phyloP scores from a whole-genome alignment of 1,140 invertebrate species.

The Hypothenemus hampei region DNA sequence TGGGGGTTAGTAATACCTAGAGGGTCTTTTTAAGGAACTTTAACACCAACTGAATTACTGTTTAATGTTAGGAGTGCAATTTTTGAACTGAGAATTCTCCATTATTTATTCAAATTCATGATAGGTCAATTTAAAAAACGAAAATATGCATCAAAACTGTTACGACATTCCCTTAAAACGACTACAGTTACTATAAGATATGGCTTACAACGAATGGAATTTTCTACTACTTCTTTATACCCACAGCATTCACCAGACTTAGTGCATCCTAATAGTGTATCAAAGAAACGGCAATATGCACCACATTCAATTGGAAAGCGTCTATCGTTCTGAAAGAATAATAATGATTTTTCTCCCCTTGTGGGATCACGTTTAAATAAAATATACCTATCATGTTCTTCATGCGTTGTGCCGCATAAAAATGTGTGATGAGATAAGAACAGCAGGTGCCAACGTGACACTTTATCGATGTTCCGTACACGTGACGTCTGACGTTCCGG shows the following conservation, averaged over 20 bases:
- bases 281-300: too few relatives aligned
- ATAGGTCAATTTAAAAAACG: too few relatives aligned
- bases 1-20: neutral
- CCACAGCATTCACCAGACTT: too few relatives aligned
- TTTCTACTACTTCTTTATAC: too few relatives aligned
- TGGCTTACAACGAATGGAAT: too few relatives aligned
- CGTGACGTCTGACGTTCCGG: slow-evolving; percentile 5
- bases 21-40: neutral
- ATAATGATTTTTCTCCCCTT: too few relatives aligned
- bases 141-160: too few relatives aligned
- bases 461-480: slow-evolving; percentile 15
- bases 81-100: too few relatives aligned
- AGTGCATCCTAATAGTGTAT: too few relatives aligned
- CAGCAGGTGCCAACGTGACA: slow-evolving; percentile 15
- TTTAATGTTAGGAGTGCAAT: too few relatives aligned
- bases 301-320: neutral
- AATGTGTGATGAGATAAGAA: slow-evolving; percentile 10
- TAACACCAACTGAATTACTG: neutral
- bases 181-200: too few relatives aligned
- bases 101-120: neutral
- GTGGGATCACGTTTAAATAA: neutral
- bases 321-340: neutral
- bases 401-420: slow-evolving; percentile 1
- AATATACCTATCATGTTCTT: neutral
- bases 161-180: too few relatives aligned